Base-by-base conservation (phyloP, 2,888 invertebrate species). In the Mythimna lalbum region DNA sequence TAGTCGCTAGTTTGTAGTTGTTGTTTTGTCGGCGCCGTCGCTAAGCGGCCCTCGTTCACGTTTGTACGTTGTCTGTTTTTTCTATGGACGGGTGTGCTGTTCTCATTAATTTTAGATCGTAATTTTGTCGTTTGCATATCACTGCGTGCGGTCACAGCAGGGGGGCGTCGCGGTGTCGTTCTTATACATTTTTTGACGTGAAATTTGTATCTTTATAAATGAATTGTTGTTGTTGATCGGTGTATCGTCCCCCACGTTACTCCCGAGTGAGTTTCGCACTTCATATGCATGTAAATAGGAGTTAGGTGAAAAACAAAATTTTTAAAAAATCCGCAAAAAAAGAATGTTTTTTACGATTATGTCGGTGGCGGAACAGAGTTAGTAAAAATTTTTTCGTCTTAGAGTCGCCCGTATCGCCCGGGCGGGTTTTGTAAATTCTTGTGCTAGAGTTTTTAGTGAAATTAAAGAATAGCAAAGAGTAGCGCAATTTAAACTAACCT, bases 401-500 rank as follows among this genome's bases (percentile, higher is more conserved):
- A 88, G 89, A 85, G 83, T 85, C 86, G 86, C 80, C 85, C 86
- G 81, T 76, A 73, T 78, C 76, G 87, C 80, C 75, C 74, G 77
- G 76, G 82, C 84, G 87, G 86, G 88, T 86, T 88, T 85, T 90
- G 91, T 91, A 91, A 91, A 90, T 90, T 91, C 86, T 90, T 88
- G 90, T 90, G 91, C 91, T 93, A 93, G 93, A 83, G 86, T 87
- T 89, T 90, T 91, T 94, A 94, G 94, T 92, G 88, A 94, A 95
- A 95, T 95, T 94, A 93, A 87, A 82, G 82, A 79, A 93, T 94
- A 94, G 94, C 92, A 88, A 91, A 92, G 90, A 92, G 95, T 95
- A 95, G 95, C 90, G 93, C 94, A 95, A 95, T 95, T 95, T 91
- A 94, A 78, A 84, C 75, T 93, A 90, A 93, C 90, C 93, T 95